These are phyloP conservation scores for Melanotaenia pygmaea DNA, from an alignment of 2,797 vertebrate species.

Conservation along the genomic window DNA sequence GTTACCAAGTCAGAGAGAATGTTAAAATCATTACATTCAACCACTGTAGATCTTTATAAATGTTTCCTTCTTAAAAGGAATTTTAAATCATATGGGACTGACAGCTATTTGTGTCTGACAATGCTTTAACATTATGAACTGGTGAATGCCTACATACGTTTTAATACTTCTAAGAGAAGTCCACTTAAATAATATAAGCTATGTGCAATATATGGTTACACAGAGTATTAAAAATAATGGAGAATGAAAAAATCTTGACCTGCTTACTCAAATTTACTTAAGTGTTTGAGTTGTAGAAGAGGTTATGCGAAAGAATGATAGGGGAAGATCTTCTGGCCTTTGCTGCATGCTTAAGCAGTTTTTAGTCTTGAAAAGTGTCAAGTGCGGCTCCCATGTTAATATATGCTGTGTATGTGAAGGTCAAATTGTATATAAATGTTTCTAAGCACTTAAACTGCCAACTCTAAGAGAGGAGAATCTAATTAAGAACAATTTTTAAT, in stretches of 20 bases:
- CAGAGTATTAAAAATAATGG: too few species aligned
- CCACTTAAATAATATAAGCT: too few species aligned
- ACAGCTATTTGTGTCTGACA: too few species aligned
- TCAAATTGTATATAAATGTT: conserved; percentile 9
- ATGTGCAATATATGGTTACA: too few species aligned
- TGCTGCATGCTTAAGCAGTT: conserved; percentile 40
- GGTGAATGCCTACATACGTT: too few species aligned
- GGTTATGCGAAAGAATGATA: conserved; percentile 6
- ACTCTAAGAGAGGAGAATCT: not conserved
- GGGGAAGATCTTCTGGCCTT: conserved; percentile 35
- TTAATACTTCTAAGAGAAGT: too few species aligned
- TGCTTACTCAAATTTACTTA: not conserved
- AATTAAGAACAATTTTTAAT: not conserved
- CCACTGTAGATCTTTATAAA: not conserved
- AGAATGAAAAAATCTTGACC: too few species aligned
- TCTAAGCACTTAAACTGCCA: not conserved
- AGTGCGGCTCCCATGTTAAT: conserved; percentile 44
- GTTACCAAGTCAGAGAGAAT: conserved; percentile 3
- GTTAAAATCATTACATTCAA: not conserved
- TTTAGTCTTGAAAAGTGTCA: conserved; percentile 46
- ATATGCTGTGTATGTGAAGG: conserved; percentile 17
- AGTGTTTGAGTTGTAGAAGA: conserved; percentile 54
- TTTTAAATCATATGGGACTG: too few species aligned
- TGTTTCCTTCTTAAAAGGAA: not conserved
- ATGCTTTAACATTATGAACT: too few species aligned